Base-by-base conservation (phyloP, 2,113 vertebrate genomes). In the Maccullochella peelii region DNA sequence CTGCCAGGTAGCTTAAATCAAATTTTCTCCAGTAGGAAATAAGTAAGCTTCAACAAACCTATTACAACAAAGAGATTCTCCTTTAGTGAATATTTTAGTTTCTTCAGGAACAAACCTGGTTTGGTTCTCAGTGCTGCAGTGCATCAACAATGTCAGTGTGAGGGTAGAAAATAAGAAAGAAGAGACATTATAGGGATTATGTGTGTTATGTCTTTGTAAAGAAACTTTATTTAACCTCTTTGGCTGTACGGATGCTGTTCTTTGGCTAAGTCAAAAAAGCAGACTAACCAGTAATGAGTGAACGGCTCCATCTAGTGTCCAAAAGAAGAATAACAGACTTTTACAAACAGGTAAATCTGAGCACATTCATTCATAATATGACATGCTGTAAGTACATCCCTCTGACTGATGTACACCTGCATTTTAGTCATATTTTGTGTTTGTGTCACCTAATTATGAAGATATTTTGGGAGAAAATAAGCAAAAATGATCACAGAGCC, bases 261-360 rank as follows among this genome's bases (percentile, higher is more conserved):
- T 59, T 16, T n/a, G 27, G 36, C 2, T 8, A 0, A 55, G 12
- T 36, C 23, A 36, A 16, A 52, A 21, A 38, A 27, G 33, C 18
- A n/a, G 6, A 44, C n/a, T 16, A 0, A 30, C 6, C 1, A 7
- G 52, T 12, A 9, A 8, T 2, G 68, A 25, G 30, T 0, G 0
- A 74, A 62, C 25, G 33, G 21, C 85, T 62, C 87, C 72, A 75
- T 36, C 87, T 87, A 66, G 83, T 80, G 89, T 58, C 40, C 49
- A 77, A 23, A 49, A 38, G 7, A 25, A 50, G 44, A 78, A 66
- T 1, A 20, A 70, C 55, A 62, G 18, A 54, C 27, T 62, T 50
- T 14, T 11, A 42, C 47, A 69, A 21, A 23, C 16, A 33, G 12
- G 2, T 15, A 36, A 6, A 25, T 55, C 8, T 16, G 23, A 27